Base-by-base conservation (phyloP, 2,113 vertebrate species). In the Asarcornis scutulata region DNA sequence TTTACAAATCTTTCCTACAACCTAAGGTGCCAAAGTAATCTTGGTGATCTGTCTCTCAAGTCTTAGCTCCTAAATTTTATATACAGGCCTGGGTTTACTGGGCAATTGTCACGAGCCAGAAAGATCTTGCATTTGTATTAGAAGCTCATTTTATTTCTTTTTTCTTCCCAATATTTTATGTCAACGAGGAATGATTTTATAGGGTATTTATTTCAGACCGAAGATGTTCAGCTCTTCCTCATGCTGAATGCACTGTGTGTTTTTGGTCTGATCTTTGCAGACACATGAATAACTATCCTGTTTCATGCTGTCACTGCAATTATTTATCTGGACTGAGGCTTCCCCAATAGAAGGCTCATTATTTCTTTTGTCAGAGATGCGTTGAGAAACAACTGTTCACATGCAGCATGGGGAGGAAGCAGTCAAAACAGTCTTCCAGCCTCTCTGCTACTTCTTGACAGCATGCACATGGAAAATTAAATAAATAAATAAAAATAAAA, bases 301-400 rank as follows among this genome's bases (percentile, higher is more conserved):
- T 96, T 96, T 93, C 95, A 94, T 95, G 95, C 95, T 96, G 95
- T 93, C 95, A 94, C 22, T 86, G 95, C 96, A 81, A 96, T 92
- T 96, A 95, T 92, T 94, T 96, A 91, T 93, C 95, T 75, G 73
- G 42, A 36, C 79, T 29, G 62, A 83, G 86, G 67, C 83, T 85
- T 93, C 93, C 77, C 95, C 91, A 92, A 93, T 42, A 92, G 88
- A 95, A 93, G 92, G 69, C 66, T 94, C 83, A 76, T 96, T 96
- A 95, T 90, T 96, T 88, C 88, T 91, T 95, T 93, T 90, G 95
- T 96, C 86, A 76, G 88, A 62, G 64, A 92, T 84, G 83, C 77
- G 86, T 7, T 92, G 94, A 76, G 90, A 91, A 95, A 67, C 74
- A 89, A 92, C 83, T 83, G 92, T 93, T 92, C 92, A 72, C 90